Evolutionary conservation across 2,797 vertebrate genomes (phyloP).

Genomic region (Bucorvus abyssinicus): DNA sequence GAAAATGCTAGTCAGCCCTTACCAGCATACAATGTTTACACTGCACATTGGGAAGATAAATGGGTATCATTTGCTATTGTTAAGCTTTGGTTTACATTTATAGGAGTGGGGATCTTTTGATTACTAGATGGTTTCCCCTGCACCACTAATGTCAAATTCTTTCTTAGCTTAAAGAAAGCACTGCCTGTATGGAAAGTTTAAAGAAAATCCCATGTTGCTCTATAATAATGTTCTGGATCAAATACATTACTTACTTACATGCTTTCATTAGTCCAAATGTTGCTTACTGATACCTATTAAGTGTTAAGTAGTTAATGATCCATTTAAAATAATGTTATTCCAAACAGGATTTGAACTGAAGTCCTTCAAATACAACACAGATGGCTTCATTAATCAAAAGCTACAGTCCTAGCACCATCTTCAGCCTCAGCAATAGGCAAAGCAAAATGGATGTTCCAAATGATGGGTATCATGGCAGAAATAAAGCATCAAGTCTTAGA

Average conservation of each 20-base stretch:
- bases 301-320: slow-evolving; percentile 48
- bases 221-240: not conserved
- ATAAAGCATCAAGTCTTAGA: not conserved
- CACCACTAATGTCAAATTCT: not conserved
- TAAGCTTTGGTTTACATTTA: slow-evolving; percentile 28
- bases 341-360: slow-evolving; percentile 29
- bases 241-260: not conserved
- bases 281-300: slow-evolving; percentile 13
- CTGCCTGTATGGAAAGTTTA: not conserved
- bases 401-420: not conserved
- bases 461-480: rapidly evolving
- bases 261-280: not conserved
- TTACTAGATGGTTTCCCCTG: not conserved
- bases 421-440: not conserved
- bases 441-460: not conserved
- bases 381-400: not conserved
- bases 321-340: slow-evolving; percentile 20
- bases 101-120: not conserved
- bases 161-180: not conserved
- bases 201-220: not conserved
- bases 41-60: not conserved
- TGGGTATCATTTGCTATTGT: slow-evolving; percentile 20
- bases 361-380: slow-evolving; percentile 42
- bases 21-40: not conserved
- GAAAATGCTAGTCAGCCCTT: not conserved